Percentiles rank a stretch among this genome's conserved stretches.
These are phyloP conservation scores for Miichthys miiuy DNA, from an alignment of 2,797 vertebrate genomes.

Conservation along the genomic window DNA sequence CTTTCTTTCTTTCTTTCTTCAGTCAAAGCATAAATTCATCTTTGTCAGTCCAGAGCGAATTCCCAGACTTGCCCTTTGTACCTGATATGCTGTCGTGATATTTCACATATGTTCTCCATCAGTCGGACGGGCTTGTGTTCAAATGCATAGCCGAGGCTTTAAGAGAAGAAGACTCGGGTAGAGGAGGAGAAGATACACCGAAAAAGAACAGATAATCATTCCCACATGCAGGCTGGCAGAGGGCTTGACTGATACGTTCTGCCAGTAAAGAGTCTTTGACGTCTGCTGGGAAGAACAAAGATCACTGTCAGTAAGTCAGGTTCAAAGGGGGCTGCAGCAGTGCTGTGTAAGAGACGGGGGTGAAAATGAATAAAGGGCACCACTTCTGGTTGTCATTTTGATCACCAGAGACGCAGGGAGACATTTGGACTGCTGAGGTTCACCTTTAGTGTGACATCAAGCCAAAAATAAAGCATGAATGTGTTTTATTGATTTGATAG, in stretches of 20 bases:
- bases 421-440: not conserved
- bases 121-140: slow-evolving; percentile 23
- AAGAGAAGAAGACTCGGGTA: slow-evolving; percentile 12
- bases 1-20: not conserved
- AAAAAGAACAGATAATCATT: slow-evolving; percentile 37
- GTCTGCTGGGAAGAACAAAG: slow-evolving; percentile 32
- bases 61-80: slow-evolving; percentile 9
- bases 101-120: slow-evolving; percentile 59
- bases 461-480: not conserved
- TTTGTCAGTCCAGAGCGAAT: not conserved
- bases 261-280: slow-evolving; percentile 29
- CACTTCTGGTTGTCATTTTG: not conserved
- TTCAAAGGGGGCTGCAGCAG: slow-evolving; percentile 12
- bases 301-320: slow-evolving; percentile 11
- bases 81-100: slow-evolving; percentile 41
- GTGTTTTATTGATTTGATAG: not conserved
- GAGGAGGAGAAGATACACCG: not conserved
- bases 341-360: not conserved
- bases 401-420: not conserved
- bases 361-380: not conserved
- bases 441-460: not conserved
- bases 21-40: not conserved
- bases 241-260: slow-evolving; percentile 13
- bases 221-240: slow-evolving; percentile 28
- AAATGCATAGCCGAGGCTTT: slow-evolving; percentile 1